Evolutionary conservation across 1,140 invertebrate species (phyloP), one percentile per base, ranked within the genome.

Genomic region (Neodiprion virginianus): DNA sequence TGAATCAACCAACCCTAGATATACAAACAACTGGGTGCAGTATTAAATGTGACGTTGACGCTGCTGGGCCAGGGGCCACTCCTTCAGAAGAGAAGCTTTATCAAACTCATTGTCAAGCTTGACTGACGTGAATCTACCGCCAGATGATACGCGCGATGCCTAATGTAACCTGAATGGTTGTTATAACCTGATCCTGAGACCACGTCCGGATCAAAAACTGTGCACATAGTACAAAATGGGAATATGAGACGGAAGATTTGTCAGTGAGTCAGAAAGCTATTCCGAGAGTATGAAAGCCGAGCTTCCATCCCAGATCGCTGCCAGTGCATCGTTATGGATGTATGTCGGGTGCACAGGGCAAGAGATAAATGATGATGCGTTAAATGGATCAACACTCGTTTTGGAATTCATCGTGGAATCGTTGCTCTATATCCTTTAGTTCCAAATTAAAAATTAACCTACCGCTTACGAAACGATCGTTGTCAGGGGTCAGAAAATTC

Each of bases 31-130:
- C 53, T 61, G 53, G 53, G 53, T 61, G 53, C 53, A 61, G 53
- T 61, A 61, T 61, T 61, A 61, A 61, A 61, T 61, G 53, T 61
- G 53, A 61, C 53, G 53, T 61, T 61, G 53, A 61, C 53, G 53
- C 53, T 61, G 53, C 53, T 61, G n/a, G 53, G 53, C 8, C 28
- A 5, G 53, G 53, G 8, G 53, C 53, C 53, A 61, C 53, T 61
- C 53, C 53, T 40, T 61, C n/a, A 12, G 53, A 12, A 40, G 11
- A 61, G 53, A 61, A 12, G 53, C n/a, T 61, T 61, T 61, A 61
- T 61, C 53, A 61, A 14, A 61, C 53, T 61, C 11, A 61, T 61
- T 61, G 53, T 61, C 53, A 17, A 61, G 53, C 53, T 61, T 61
- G 11, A 61, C 53, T 61, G 53, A 17, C 53, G 53, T 61, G 53